Evolutionary conservation across 2,113 vertebrate genomes (phyloP), one percentile per base, ranked within the genome.

Genomic region (Calyptommatus sinebrachiatus): DNA sequence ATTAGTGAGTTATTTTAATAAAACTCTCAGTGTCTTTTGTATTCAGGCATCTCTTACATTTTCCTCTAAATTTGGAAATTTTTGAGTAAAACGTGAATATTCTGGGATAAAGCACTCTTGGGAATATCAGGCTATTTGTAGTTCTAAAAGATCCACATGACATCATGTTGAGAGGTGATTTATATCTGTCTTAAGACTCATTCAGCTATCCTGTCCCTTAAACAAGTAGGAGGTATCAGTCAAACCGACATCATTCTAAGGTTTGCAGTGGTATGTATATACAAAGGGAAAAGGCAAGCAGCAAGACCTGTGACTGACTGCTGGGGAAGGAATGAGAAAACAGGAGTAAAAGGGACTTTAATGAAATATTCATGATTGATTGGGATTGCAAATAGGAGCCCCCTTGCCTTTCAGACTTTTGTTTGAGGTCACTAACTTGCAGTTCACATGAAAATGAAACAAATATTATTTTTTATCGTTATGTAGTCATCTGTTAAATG

Each of bases 381-480:
- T 60, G 50, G 28, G n/a, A 35, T 24, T 20, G 66, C 18, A 24
- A 21, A 45, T 31, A 69, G 31, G 22, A 70, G 26, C n/a, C 62
- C 20, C n/a, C 20, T 65, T 41, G 35, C 61, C 26, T 14, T 68
- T 20, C 48, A 78, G 14, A 29, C 21, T 71, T 70, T 61, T 45
- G 66, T 60, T n/a, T 50, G 29, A 70, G 53, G 29, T 78, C 21
- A 20, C 9, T 31, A 8, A 31, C 68, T 53, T n/a, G 18, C 71
- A 77, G 28, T 63, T 61, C 29, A 74, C 8, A 18, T 72, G 21
- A 45, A 72, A 73, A 77, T 85, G 78, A 76, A 50, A 68, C 67
- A 11, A 4, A 68, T 53, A 65, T 18, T 73, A 22, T 3, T 0
- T 21, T 35, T 71, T 41, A 48, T 11, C 65, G 71, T 73, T 78